Base-by-base conservation (phyloP, 2,797 vertebrate genomes). In the Taenioides sp. region DNA sequence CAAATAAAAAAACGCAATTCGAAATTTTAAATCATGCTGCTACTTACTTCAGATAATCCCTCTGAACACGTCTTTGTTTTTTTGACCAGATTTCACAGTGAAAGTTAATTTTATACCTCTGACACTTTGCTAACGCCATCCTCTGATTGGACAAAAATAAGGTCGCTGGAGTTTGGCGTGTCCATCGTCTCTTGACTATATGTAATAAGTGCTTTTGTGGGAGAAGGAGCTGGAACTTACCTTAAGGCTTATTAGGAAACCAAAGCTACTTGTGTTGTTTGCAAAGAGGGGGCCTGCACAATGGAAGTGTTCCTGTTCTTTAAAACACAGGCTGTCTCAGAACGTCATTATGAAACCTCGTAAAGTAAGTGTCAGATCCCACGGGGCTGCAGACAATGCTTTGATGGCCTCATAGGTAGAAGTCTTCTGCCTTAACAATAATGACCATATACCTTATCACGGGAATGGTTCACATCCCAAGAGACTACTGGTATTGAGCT, bases 191-290 rank as follows among this genome's bases (percentile, higher is more conserved):
- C 72, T 74, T 79, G 49, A 77, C 28, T 78, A 22, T 75, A 71
- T 69, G 64, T 60, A 75, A 87, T 88, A 71, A 84, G 66, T 64
- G 75, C 70, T 78, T 82, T 88, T 86, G 80, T 86, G 74, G 27
- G 71, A 72, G 71, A 65, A 71, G 71, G 74, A 77, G 76, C 72
- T 61, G 67, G 71, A 65, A 79, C 68, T 69, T 73, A 34, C 74
- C 82, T 77, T 76, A 23, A 81, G 78, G 87, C 71, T 76, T 65
- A 72, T 78, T 67, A n/a, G n/a, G 86, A 89, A 92, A 92, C 77
- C 72, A 70, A 76, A 91, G 85, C 84, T 88, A 83, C 69, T 31
- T 1, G 49, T 31, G 67, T 16, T 67, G 75, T 74, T 83, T 78
- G 79, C 80, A 22, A 16, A 55, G 77, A 62, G 70, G 70, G 61